A percentile compares a stretch with the other conserved stretches of the same genome.
Evolutionary conservation across 2,797 vertebrate species (phyloP).

Genomic region (Sebastolobus alascanus): DNA sequence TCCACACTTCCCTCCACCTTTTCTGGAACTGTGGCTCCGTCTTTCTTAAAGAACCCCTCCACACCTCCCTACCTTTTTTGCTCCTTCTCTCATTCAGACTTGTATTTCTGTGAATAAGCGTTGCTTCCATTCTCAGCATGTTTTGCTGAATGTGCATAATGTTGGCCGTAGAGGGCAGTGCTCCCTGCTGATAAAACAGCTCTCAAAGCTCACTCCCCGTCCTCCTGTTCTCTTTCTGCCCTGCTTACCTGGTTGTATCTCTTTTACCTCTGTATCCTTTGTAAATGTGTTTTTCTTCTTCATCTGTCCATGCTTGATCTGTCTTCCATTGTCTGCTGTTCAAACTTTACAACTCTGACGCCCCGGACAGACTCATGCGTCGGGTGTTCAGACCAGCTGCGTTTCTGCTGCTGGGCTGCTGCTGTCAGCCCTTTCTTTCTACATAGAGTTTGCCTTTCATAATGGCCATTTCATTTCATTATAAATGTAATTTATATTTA

Average conservation of each 20-base stretch:
- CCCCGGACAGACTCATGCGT: too few relatives aligned
- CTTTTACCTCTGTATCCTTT: background rate
- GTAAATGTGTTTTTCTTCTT: background rate
- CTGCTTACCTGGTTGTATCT: background rate
- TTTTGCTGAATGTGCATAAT: constrained; percentile 13
- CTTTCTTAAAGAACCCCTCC: background rate
- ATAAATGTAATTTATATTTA: too few relatives aligned
- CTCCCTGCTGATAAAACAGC: background rate
- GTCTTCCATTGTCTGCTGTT: background rate
- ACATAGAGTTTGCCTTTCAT: too few relatives aligned
- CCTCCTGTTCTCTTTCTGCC: background rate
- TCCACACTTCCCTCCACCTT: background rate
- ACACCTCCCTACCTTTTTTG: background rate
- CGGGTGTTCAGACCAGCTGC: too few relatives aligned
- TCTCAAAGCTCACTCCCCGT: background rate
- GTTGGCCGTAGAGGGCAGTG: constrained; percentile 14
- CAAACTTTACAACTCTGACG: too few relatives aligned
- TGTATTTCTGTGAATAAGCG: rapidly evolving
- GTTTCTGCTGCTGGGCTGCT: too few relatives aligned
- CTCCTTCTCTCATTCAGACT: background rate
- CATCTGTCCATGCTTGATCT: background rate
- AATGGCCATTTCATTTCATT: too few relatives aligned
- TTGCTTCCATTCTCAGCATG: background rate
- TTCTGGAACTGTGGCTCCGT: background rate
- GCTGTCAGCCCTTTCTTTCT: too few relatives aligned